phyloP scores from a whole-genome alignment of 2,888 invertebrate species.

The Papilio protenor region DNA sequence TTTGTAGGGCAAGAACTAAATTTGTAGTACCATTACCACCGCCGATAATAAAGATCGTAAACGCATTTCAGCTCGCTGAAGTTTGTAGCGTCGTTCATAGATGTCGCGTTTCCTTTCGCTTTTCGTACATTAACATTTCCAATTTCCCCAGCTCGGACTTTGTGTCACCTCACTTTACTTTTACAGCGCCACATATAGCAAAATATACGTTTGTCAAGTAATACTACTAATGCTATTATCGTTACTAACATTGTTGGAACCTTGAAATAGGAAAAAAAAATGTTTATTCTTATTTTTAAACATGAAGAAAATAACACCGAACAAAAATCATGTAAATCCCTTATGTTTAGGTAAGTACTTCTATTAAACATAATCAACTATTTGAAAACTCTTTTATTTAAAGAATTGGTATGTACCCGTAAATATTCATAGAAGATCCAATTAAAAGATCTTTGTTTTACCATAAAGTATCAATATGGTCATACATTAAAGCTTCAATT shows the following conservation, averaged over 20 bases:
- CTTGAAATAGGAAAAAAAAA: background rate
- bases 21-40: constrained; percentile 79
- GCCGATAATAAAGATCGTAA: constrained; percentile 82
- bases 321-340: background rate
- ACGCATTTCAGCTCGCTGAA: constrained; percentile 81
- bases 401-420: background rate
- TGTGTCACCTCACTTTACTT: constrained; percentile 35
- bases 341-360: background rate
- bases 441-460: background rate
- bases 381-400: background rate
- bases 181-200: constrained; percentile 31
- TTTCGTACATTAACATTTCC: constrained; percentile 45
- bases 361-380: background rate
- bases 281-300: background rate
- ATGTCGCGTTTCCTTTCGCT: constrained; percentile 73
- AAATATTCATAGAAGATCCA: background rate
- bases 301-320: background rate
- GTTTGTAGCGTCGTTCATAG: constrained; percentile 77
- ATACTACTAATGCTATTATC: constrained; percentile 1
- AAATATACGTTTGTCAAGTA: constrained; percentile 11
- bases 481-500: background rate
- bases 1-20: constrained; percentile 85
- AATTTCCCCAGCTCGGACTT: constrained; percentile 35
- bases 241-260: background rate
- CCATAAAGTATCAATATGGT: background rate